Evolutionary conservation across 64 coral and sea anemone genomes (phyloP), one percentile per base, ranked within the genome.

Genomic region (Cladopsammia gracilis): DNA sequence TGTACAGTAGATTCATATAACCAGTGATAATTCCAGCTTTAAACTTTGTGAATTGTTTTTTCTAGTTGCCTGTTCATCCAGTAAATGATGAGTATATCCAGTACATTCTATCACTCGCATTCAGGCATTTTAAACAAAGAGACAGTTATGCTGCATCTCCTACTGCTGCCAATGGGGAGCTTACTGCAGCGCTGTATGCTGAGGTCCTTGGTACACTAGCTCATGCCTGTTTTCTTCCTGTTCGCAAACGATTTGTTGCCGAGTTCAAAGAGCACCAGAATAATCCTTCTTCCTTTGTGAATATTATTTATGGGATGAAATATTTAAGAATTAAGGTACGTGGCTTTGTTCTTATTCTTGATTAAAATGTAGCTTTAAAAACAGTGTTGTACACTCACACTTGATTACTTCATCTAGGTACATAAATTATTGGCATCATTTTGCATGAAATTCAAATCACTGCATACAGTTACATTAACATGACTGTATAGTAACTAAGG

Each of bases 221-320:
- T 15, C 91, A 96, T 42, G 92, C 98, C 12, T 77, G 91, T 60
- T 99, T 99, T 70, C 92, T 85, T 48, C 86, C 84, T 22, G 93
- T 99, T 26, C 82, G 92, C 5, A 99, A 99, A 45, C 71, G 94
- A 23, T 99, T 99, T 74, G 85, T 88, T 25, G 83, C 94, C 9
- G 98, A 99, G 58, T 99, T 99, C 74, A 94, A 89, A 16, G 98
- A 99, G 34, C 76, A 99, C 48, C 79, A 93, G 54, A 92, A 87
- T 68, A 96, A 91, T 60, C 91, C 91, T 77, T 82, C 91, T 45
- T 84, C 84, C 3, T 74, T 92, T 78, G 93, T 93, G 85, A 96
- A 99, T 92, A 88, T 99, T 91, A 99, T 99, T 90, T 99, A 93
- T 96, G 98, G 98, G 51, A 99, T 99, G 98, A 99, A 99, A 76